phyloP scores from a whole-genome alignment of 2,113 vertebrate genomes.

The Drymodes brunneopygia region DNA sequence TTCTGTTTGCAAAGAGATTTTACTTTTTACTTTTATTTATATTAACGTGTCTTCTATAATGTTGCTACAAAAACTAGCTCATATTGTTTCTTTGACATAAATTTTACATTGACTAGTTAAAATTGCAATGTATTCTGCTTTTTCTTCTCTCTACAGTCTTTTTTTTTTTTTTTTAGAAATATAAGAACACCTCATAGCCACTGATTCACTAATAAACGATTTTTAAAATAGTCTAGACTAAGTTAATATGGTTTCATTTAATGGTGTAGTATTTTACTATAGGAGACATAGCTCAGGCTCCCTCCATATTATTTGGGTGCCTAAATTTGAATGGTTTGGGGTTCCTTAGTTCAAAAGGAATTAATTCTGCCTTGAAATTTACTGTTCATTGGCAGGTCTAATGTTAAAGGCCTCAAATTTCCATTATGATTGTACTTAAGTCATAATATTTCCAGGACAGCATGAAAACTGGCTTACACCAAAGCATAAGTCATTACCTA shows the following conservation, averaged over 20 bases:
- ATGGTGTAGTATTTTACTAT: neutral
- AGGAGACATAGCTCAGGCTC: neutral
- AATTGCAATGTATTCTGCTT: neutral
- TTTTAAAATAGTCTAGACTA: neutral
- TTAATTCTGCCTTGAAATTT: neutral
- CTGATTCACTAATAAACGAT: neutral
- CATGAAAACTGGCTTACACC: neutral
- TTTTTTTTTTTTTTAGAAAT: neutral
- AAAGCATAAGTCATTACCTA: neutral
- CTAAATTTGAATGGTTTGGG: neutral
- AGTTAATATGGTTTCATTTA: neutral
- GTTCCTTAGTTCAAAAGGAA: neutral
- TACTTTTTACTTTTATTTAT: neutral
- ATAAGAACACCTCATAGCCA: neutral
- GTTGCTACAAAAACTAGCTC: neutral
- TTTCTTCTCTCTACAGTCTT: neutral
- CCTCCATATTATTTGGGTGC: neutral
- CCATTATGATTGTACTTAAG: neutral
- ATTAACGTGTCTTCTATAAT: neutral
- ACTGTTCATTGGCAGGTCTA: neutral
- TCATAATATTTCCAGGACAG: neutral
- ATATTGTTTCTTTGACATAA: constrained; percentile 26
- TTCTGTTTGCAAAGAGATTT: neutral
- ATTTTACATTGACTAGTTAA: neutral
- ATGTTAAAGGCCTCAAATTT: neutral